A percentile compares a stretch with the other conserved stretches of the same genome.
phyloP scores from a whole-genome alignment of 2,888 invertebrate species.

The Eupeodes luniger region DNA sequence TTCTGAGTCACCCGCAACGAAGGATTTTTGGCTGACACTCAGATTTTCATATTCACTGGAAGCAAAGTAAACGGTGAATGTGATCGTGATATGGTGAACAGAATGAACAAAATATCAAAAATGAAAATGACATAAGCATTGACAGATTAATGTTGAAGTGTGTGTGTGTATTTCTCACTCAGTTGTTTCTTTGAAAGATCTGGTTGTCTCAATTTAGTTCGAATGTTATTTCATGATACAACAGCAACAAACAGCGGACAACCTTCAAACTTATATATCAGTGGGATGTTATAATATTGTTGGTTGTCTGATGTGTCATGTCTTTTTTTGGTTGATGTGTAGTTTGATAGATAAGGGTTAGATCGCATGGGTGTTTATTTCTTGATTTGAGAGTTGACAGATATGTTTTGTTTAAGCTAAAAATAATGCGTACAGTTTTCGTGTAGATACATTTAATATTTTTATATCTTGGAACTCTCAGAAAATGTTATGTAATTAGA shows the following conservation, averaged over 20 bases:
- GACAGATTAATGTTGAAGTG: slow-evolving; percentile 63
- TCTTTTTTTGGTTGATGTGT: background rate
- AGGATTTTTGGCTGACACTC: background rate
- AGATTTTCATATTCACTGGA: background rate
- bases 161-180: slow-evolving; percentile 39
- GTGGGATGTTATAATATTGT: background rate
- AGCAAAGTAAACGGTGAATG: too few species aligned
- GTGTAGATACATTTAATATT: too few species aligned
- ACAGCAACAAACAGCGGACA: background rate
- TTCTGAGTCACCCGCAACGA: slow-evolving; percentile 7
- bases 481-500: too few species aligned
- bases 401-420: too few species aligned
- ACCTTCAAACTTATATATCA: background rate
- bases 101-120: background rate
- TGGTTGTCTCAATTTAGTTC: slow-evolving; percentile 28
- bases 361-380: background rate
- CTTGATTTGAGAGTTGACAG: background rate
- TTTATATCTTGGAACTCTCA: too few species aligned
- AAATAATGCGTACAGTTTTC: too few species aligned
- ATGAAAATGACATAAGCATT: background rate
- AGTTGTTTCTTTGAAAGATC: slow-evolving; percentile 4
- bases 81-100: too few species aligned
- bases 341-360: background rate
- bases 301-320: slow-evolving; percentile 6
- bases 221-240: background rate